Conservation (phyloP, 1,140 invertebrate genomes). For the Phenacoccus solenopsis region DNA sequence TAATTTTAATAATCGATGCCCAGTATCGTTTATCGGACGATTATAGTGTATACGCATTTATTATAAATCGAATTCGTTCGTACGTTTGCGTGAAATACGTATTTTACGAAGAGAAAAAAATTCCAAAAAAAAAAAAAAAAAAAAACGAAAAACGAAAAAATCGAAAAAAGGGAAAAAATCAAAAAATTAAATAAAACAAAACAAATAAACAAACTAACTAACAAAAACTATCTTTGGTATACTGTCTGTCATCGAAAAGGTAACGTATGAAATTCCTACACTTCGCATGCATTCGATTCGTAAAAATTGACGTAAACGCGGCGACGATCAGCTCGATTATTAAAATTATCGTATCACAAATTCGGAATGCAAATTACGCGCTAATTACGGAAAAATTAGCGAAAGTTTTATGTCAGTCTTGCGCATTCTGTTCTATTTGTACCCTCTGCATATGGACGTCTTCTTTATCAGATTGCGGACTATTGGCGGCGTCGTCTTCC, state of each 20-base stretch:
- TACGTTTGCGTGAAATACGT: too few species aligned
- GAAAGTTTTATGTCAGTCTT: constrained; percentile 16
- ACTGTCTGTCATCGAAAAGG: not conserved
- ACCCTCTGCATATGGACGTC: constrained; percentile 6
- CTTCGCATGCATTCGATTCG: not conserved
- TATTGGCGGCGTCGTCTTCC: constrained; percentile 8
- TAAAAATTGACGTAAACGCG: not conserved
- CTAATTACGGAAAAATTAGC: constrained; percentile 15
- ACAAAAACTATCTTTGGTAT: not conserved
- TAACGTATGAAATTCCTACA: not conserved
- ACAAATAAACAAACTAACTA: too few species aligned
- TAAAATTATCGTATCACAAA: not conserved
- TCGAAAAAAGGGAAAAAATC: too few species aligned
- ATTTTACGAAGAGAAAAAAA: too few species aligned
- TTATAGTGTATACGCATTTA: too few species aligned
- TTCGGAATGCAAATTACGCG: constrained; percentile 2
- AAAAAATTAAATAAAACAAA: too few species aligned
- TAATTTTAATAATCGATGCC: not conserved
- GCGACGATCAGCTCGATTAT: not conserved
- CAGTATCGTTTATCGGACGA: not conserved
- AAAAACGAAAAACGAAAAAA: too few species aligned
- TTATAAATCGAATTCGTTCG: not conserved
- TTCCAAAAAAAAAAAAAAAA: too few species aligned
- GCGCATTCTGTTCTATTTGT: constrained; percentile 3
- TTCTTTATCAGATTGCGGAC: constrained; percentile 13